These are phyloP conservation scores for Promerops cafer DNA, from an alignment of 2,113 vertebrate genomes.

Conservation along the genomic window DNA sequence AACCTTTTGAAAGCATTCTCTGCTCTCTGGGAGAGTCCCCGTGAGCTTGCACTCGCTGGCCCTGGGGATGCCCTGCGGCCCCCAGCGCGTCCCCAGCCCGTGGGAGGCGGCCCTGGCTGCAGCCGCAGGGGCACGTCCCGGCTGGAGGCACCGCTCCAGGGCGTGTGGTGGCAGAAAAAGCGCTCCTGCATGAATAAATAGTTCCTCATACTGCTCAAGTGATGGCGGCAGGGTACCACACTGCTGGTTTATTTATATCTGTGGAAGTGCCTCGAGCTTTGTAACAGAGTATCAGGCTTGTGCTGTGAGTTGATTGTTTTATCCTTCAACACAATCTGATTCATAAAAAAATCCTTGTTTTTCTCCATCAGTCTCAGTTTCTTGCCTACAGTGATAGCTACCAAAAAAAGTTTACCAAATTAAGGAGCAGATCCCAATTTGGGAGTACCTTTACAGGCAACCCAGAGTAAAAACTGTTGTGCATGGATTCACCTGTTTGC, in stretches of 20 bases:
- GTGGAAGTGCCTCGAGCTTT: neutral
- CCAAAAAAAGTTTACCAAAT: neutral
- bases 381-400: neutral
- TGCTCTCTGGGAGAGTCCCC: accelerated
- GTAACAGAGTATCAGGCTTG: neutral
- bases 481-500: neutral
- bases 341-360: neutral
- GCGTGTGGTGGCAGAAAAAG: neutral
- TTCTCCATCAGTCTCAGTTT: neutral
- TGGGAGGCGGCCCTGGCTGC: accelerated
- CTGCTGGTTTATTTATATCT: neutral
- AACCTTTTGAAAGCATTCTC: neutral
- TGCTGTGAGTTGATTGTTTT: neutral
- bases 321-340: neutral
- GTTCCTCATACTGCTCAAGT: neutral
- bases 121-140: accelerated
- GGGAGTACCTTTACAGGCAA: neutral
- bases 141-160: accelerated
- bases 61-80: neutral
- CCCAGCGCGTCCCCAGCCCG: accelerated
- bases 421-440: neutral
- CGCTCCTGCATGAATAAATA: neutral
- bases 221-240: neutral
- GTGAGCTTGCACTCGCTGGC: accelerated
- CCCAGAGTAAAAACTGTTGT: neutral